phyloP scores from a whole-genome alignment of 2,797 vertebrate genomes.

The Sciurus carolinensis region DNA sequence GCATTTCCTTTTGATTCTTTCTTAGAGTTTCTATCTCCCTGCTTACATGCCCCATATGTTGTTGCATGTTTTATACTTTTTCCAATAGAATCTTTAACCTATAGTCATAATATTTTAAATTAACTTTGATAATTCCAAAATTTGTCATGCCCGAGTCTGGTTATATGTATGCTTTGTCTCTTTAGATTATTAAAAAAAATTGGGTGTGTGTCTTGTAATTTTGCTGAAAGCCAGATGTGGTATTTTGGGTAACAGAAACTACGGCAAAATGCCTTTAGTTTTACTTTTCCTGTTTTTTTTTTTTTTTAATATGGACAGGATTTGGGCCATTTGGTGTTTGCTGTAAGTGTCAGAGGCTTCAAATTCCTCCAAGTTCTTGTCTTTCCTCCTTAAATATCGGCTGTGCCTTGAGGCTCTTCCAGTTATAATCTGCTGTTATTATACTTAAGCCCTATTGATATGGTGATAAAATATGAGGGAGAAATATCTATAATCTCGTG shows the following conservation, averaged over 20 bases:
- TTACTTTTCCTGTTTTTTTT: not conserved
- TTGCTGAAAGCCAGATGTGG: not conserved
- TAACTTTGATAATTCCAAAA: slow-evolving; percentile 2
- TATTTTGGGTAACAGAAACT: not conserved
- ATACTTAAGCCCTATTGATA: not conserved
- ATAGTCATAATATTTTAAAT: not conserved
- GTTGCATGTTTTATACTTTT: not conserved
- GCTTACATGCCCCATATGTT: not conserved
- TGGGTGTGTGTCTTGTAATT: not conserved
- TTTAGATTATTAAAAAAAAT: not conserved
- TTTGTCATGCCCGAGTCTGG: not conserved
- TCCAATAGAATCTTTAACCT: not conserved
- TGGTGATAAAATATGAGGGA: no score
- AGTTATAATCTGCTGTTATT: not conserved
- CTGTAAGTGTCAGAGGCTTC: not conserved
- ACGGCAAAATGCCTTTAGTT: not conserved
- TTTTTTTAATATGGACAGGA: not conserved
- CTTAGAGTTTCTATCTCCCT: not conserved
- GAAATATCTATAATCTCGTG: not conserved
- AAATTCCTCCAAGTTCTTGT: not conserved
- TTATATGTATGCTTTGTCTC: not conserved
- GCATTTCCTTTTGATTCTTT: not conserved
- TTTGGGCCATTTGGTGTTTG: not conserved
- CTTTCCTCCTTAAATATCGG: not conserved
- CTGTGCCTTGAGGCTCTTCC: not conserved